Evolutionary conservation across 35 echinoderm and acorn worm species (phyloP).

Genomic region (Chiridota heheva): DNA sequence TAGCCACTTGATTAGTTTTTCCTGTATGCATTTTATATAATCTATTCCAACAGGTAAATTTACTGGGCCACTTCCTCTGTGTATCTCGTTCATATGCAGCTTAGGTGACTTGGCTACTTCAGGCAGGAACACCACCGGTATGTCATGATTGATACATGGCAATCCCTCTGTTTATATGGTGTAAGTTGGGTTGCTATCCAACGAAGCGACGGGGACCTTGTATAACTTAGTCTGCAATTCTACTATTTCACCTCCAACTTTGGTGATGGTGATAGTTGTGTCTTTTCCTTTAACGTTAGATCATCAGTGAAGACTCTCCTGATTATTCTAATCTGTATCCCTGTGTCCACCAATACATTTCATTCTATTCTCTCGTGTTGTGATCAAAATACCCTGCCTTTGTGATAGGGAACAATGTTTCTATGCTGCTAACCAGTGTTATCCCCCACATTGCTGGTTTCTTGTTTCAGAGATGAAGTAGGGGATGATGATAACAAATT

Average conservation of each 20-base stretch:
- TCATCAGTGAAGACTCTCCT: not conserved
- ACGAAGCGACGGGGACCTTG: not conserved
- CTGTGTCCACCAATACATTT: not conserved
- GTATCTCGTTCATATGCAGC: not conserved
- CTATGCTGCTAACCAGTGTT: not conserved
- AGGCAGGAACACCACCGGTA: not conserved
- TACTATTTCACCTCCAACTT: conserved; percentile 23
- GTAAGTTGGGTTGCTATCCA: not conserved
- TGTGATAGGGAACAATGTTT: conserved; percentile 4
- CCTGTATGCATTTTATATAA: conserved; percentile 27
- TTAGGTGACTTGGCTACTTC: conserved; percentile 16
- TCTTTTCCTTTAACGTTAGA: conserved; percentile 23
- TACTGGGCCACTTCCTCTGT: conserved; percentile 29
- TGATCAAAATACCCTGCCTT: too few species aligned
- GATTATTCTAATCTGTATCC: not conserved
- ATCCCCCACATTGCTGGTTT: not conserved
- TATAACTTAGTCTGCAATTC: not conserved
- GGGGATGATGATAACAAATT: conserved; percentile 28
- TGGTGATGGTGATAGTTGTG: conserved; percentile 21
- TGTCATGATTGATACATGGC: conserved; percentile 22
- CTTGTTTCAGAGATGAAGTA: conserved; percentile 11
- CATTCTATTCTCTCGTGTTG: not conserved
- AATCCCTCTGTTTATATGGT: not conserved
- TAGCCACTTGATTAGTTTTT: conserved; percentile 25
- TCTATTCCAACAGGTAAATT: conserved; percentile 48